phyloP scores from a whole-genome alignment of 2,888 invertebrate species.

The Heliconius cydno region DNA sequence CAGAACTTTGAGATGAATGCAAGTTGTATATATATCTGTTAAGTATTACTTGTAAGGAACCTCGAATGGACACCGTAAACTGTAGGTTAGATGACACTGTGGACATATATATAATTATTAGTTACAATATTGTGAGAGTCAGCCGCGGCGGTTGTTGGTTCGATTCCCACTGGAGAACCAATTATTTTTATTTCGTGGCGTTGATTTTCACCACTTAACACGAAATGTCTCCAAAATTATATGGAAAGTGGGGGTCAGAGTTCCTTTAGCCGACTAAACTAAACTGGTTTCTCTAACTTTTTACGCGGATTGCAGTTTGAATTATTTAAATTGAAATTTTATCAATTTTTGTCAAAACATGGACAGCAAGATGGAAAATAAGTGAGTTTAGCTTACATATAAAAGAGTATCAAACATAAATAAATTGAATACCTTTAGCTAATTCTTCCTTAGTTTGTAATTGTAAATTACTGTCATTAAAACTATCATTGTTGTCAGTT shows the following conservation, averaged over 20 bases:
- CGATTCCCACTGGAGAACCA: too few species aligned
- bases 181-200: too few species aligned
- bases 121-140: too few species aligned
- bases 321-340: too few species aligned
- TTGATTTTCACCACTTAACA: too few species aligned
- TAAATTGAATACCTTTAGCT: conserved; percentile 11
- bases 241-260: too few species aligned
- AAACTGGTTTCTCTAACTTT: too few species aligned
- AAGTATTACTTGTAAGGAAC: conserved; percentile 75
- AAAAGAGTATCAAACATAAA: background rate
- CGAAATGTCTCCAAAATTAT: too few species aligned
- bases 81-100: conserved; percentile 65
- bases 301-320: too few species aligned
- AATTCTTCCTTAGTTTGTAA: conserved; percentile 27
- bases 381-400: background rate
- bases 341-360: too few species aligned
- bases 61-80: conserved; percentile 77
- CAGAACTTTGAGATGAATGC: conserved; percentile 60
- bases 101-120: conserved; percentile 37
- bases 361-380: background rate
- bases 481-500: conserved; percentile 29
- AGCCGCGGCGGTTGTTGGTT: too few species aligned
- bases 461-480: conserved; percentile 18
- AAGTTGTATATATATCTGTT: conserved; percentile 79
- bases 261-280: too few species aligned